These are phyloP conservation scores for Polylopha cassiicola DNA, from an alignment of 2,888 invertebrate genomes.

Conservation along the genomic window DNA sequence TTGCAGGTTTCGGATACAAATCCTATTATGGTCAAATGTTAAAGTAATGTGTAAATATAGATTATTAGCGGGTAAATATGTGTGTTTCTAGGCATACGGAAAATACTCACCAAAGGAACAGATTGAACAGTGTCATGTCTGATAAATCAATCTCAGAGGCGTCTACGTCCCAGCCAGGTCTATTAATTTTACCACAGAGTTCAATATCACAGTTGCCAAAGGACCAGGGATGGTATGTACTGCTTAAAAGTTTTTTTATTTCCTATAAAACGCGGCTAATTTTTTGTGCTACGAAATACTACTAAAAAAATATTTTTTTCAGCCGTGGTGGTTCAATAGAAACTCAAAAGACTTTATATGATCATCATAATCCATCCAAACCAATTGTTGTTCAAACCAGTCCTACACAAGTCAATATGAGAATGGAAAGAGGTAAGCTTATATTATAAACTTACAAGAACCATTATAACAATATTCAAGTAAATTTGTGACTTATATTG, in stretches of 20 bases:
- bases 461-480: too few species aligned
- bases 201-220: conserved; percentile 57
- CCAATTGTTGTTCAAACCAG: conserved; percentile 82
- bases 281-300: not conserved
- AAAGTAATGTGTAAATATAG: conserved; percentile 2
- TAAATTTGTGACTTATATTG: too few species aligned
- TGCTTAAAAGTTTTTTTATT: too few species aligned
- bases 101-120: conserved; percentile 46
- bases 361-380: conserved; percentile 77
- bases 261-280: too few species aligned
- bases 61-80: conserved; percentile 4
- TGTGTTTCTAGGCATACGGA: conserved; percentile 44
- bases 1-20: too few species aligned
- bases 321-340: conserved; percentile 51
- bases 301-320: conserved; percentile 26
- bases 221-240: conserved; percentile 62
- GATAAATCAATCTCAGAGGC: conserved; percentile 56
- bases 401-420: conserved; percentile 56
- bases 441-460: not conserved
- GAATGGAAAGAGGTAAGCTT: conserved; percentile 63
- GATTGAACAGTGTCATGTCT: conserved; percentile 51
- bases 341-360: conserved; percentile 61
- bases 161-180: conserved; percentile 54
- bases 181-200: conserved; percentile 62
- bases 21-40: conserved; percentile 1